Evolutionary conservation across 2,888 invertebrate genomes (phyloP).

Genomic region (Ectemnius lituratus): DNA sequence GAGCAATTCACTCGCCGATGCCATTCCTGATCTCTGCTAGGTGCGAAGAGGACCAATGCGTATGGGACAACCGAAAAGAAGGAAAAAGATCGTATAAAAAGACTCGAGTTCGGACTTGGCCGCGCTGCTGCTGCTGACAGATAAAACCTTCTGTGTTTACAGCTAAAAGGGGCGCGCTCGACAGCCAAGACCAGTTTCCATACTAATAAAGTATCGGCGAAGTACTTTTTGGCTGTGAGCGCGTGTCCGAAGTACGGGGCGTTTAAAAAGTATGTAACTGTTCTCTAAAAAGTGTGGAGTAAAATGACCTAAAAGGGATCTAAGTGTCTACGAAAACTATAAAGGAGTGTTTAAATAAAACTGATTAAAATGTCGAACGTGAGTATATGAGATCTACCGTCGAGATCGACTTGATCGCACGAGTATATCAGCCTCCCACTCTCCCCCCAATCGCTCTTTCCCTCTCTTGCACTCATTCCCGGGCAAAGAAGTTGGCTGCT

Average conservation of each 20-base stretch:
- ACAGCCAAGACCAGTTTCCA: no score
- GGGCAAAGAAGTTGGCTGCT: conserved; percentile 22
- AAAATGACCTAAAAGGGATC: background rate
- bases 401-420: no score
- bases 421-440: background rate
- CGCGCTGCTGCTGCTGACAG: conserved; percentile 47
- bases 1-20: background rate
- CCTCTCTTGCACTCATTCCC: conserved; percentile 15
- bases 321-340: no score
- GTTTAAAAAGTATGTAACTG: no score
- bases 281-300: no score
- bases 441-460: background rate
- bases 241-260: background rate
- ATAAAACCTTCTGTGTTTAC: background rate
- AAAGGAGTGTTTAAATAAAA: background rate
- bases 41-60: no score
- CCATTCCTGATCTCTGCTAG: no score
- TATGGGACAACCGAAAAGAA: no score
- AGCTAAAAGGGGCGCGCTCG: background rate
- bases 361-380: background rate
- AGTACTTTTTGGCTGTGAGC: background rate
- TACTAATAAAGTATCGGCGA: no score
- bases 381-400: background rate
- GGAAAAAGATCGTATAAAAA: background rate
- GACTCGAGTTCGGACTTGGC: conserved; percentile 23